phyloP scores from a whole-genome alignment of 2,113 vertebrate genomes.

The Carassius auratus region DNA sequence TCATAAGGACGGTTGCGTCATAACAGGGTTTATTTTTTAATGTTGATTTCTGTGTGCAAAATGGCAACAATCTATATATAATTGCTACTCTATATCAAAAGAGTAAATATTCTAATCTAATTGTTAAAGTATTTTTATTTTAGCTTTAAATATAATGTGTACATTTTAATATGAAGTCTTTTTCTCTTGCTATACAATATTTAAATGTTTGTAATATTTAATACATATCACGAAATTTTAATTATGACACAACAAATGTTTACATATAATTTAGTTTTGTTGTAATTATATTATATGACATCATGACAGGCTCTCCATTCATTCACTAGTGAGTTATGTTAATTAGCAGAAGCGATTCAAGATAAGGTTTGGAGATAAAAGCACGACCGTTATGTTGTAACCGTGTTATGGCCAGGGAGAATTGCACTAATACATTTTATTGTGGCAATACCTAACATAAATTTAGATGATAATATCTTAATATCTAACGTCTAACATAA shows the following conservation, averaged over 20 bases:
- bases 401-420: not conserved
- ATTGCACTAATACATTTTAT: not conserved
- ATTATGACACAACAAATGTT: no score
- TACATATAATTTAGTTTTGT: no score
- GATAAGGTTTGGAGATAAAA: not conserved
- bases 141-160: not conserved
- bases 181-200: not conserved
- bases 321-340: not conserved
- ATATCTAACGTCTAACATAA: not conserved
- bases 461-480: not conserved
- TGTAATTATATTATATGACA: not conserved
- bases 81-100: not conserved
- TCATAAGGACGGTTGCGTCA: slow-evolving; percentile 39
- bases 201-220: not conserved
- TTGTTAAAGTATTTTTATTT: not conserved
- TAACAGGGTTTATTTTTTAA: no score
- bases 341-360: not conserved
- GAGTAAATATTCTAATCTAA: not conserved
- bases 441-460: not conserved
- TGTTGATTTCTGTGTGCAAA: not conserved
- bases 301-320: not conserved
- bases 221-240: no score
- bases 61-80: not conserved
- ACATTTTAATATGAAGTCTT: not conserved
- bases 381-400: not conserved